Conservation (phyloP, 2,113 vertebrate species). For the Electrona antarctica region DNA sequence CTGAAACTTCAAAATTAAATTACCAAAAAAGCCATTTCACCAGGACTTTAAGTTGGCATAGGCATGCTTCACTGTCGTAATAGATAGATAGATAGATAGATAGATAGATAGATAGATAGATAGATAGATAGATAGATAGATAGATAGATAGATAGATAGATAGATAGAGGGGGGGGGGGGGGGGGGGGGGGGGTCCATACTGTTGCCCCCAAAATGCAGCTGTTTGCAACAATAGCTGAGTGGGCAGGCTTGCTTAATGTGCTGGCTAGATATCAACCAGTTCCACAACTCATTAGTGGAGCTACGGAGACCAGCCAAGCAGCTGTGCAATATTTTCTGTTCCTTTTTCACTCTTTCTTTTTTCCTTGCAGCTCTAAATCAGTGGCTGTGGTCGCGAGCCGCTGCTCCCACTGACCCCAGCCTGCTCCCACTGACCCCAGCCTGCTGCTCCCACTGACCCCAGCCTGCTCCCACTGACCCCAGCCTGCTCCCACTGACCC, state of each 20-base stretch:
- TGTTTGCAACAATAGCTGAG: conserved; percentile 63
- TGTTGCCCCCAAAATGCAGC: conserved; percentile 38
- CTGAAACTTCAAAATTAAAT: too few relatives aligned
- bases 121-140: too few relatives aligned
- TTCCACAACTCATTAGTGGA: conserved; percentile 72
- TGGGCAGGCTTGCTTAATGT: conserved; percentile 53
- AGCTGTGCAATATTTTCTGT: conserved; percentile 68
- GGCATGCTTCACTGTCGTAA: too few relatives aligned
- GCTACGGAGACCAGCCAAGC: conserved; percentile 65
- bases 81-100: too few relatives aligned
- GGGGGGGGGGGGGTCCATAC: conserved; percentile 29
- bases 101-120: too few relatives aligned
- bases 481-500: conserved; percentile 54
- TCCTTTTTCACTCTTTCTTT: too few relatives aligned
- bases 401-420: conserved; percentile 51
- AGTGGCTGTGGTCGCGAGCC: conserved; percentile 49
- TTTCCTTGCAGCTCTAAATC: conserved; percentile 51
- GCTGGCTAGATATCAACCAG: conserved; percentile 56
- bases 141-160: too few relatives aligned
- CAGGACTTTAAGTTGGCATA: too few relatives aligned
- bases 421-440: conserved; percentile 32
- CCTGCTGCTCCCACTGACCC: conserved; percentile 54
- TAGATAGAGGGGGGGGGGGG: not conserved
- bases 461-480: conserved; percentile 26
- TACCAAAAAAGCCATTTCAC: too few relatives aligned